phyloP scores from a whole-genome alignment of 2,888 invertebrate species.

The Tinea pellionella region DNA sequence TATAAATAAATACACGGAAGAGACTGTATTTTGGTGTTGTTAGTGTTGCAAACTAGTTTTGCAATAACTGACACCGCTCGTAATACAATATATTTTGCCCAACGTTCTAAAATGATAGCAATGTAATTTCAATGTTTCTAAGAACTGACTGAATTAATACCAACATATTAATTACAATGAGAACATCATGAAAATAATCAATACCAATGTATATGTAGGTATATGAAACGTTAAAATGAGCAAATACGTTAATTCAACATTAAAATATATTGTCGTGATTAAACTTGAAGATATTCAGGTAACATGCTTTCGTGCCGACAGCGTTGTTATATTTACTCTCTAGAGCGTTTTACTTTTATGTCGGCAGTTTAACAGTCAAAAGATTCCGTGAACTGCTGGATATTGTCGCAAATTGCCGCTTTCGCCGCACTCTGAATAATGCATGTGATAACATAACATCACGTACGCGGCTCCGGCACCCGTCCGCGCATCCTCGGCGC shows the following conservation, averaged over 20 bases:
- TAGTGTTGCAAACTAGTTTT: conserved; percentile 9
- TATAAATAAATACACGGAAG: conserved; percentile 14
- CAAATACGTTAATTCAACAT: not conserved
- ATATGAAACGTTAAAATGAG: not conserved
- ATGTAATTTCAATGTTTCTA: not conserved
- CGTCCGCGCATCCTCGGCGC: not conserved
- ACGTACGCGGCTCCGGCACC: conserved; percentile 40
- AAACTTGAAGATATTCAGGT: conserved; percentile 1
- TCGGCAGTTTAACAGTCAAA: conserved; percentile 55
- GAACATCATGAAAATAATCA: not conserved
- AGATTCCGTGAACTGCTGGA: conserved; percentile 34
- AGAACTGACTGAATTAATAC: not conserved
- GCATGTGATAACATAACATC: conserved; percentile 66
- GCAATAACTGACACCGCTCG: not conserved
- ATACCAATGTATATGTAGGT: too few species aligned
- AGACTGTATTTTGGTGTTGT: conserved; percentile 7
- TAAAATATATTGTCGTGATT: not conserved
- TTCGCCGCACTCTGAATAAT: conserved; percentile 67
- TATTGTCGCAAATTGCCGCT: conserved; percentile 69
- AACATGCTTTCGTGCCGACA: not conserved
- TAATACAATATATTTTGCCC: not conserved
- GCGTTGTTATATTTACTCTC: conserved; percentile 8
- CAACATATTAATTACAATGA: too few species aligned
- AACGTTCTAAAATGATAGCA: not conserved
- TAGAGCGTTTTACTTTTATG: conserved; percentile 21